Base-by-base conservation (phyloP, 2,888 invertebrate species). In the Lasioglossum lativentre region DNA sequence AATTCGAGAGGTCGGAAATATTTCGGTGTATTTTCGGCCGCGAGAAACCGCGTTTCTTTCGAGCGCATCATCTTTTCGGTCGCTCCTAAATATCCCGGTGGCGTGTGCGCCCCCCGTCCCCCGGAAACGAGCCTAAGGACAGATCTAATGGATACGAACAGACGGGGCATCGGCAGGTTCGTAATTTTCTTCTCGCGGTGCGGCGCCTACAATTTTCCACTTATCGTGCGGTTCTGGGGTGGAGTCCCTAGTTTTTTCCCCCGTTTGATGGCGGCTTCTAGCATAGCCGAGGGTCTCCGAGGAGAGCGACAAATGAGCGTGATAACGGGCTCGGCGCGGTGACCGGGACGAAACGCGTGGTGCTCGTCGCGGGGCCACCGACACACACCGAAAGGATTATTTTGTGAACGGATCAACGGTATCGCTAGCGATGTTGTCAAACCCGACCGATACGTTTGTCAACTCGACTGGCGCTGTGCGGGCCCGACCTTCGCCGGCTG, bases 401-500 rank as follows among this genome's bases (percentile, higher is more conserved):
- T 77, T 82, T 63, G 80, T 83, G 73, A 89, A 86, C 80, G 80
- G 68, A 30, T 23, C 47, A 8, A 19, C 38, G 66, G 45, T 79
- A 59, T 47, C 47, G 78, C 63, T 52, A 14, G 56, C 56, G 52
- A 38, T 80, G 86, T 83, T 80, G 80, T 83, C 75, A 74, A 90
- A 70, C 71, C 19, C 14, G 68, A 76, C 45, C 52, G 72, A 66
- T 79, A 74, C 71, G 82, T 86, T 89, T 88, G 84, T 89, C 89
- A 88, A 89, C 89, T 86, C 70, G 66, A 75, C 78, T 73, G 68
- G 1, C 68, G 27, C 34, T 19, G 34, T 76, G 68, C 83, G 72
- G 59, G 42, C 1, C n/a, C 89, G 89, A 90, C 89, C 89, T 89
- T 89, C 83, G 80, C 23, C 83, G 76, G 78, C 75, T 83, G 84